These are phyloP conservation scores for Slavum lentiscoides DNA, from an alignment of 2,888 invertebrate species.

Conservation along the genomic window DNA sequence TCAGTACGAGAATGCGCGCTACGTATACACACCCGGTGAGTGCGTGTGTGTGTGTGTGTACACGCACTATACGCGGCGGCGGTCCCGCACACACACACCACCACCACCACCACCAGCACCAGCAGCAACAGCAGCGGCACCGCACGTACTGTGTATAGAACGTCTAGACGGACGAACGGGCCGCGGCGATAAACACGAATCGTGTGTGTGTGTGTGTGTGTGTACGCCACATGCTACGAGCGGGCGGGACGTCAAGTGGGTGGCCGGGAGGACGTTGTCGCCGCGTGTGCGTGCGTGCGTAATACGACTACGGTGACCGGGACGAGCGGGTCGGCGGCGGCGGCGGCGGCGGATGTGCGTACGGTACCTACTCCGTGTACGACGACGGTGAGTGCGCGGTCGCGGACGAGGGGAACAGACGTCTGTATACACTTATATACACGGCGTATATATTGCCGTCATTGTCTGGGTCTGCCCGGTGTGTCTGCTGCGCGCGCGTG, in stretches of 20 bases:
- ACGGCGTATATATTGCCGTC: too few relatives aligned
- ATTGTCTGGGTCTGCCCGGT: neutral
- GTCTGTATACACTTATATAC: conserved; percentile 8
- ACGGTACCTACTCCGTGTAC: neutral
- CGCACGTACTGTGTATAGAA: too few relatives aligned
- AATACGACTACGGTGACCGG: neutral
- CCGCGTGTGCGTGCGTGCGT: neutral
- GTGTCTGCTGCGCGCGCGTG: neutral
- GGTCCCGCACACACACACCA: conserved; percentile 1
- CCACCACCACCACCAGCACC: too few relatives aligned
- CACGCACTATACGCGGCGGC: too few relatives aligned
- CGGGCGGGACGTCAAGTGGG: neutral
- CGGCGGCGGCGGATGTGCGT: neutral
- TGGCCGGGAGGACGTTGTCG: neutral
- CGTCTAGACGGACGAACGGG: conserved; percentile 44
- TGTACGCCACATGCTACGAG: conserved; percentile 28
- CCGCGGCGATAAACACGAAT: conserved; percentile 40
- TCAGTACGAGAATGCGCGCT: too few relatives aligned
- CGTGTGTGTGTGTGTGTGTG: neutral
- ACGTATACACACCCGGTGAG: too few relatives aligned
- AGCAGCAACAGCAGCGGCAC: too few relatives aligned
- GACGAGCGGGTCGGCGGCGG: neutral
- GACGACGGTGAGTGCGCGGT: too few relatives aligned
- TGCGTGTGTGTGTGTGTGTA: too few relatives aligned
- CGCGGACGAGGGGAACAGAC: neutral